Evolutionary conservation across 2,888 invertebrate genomes (phyloP).

Genomic region (Agrilus mali): DNA sequence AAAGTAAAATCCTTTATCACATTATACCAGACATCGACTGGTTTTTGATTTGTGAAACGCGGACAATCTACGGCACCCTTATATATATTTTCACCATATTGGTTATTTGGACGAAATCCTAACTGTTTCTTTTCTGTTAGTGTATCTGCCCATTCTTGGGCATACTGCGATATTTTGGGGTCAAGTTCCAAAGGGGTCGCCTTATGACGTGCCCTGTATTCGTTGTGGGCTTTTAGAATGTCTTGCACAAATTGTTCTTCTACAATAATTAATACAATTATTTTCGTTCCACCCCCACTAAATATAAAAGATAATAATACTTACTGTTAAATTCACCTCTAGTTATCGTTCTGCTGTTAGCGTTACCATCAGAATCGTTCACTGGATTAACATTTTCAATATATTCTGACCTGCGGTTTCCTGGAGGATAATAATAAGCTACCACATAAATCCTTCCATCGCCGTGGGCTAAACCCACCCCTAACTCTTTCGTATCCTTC

Average conservation of each 20-base stretch:
- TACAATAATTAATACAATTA: no score
- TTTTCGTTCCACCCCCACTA: no score
- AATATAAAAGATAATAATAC: no score
- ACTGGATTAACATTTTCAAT: constrained; percentile 52
- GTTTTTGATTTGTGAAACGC: no score
- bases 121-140: constrained; percentile 51
- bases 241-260: constrained; percentile 26
- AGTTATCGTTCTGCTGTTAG: no score
- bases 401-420: constrained; percentile 66
- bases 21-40: no score
- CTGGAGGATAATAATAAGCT: constrained; percentile 79
- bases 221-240: constrained; percentile 63
- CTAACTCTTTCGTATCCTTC: constrained; percentile 60
- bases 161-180: constrained; percentile 49
- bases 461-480: constrained; percentile 55
- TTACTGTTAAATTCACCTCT: no score
- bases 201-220: constrained; percentile 53
- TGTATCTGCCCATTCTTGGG: constrained; percentile 59
- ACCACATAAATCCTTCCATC: constrained; percentile 70
- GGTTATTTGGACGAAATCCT: constrained; percentile 61
- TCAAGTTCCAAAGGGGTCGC: constrained; percentile 52
- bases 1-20: no score
- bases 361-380: no score
- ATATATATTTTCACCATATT: constrained; percentile 74
- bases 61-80: no score